Evolutionary conservation across 2,888 invertebrate genomes (phyloP), one percentile per base, ranked within the genome.

Genomic region (Tipula helvola): DNA sequence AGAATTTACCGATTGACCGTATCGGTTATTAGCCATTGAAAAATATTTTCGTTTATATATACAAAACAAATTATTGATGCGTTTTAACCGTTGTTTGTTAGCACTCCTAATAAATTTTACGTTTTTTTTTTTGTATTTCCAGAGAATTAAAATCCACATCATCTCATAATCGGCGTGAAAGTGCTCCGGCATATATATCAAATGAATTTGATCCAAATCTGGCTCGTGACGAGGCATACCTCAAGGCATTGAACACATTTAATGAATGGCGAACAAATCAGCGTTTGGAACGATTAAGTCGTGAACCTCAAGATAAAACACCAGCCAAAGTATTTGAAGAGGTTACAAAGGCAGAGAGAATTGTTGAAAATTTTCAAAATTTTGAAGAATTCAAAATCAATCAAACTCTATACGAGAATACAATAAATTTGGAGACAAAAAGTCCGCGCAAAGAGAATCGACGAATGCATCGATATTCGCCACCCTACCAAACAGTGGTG

Each of bases 251-350:
- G 36, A 87, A 88, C 16, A 89, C 89, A 87, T 89, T 89, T 36
- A 89, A 89, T 87, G 88, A 89, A 87, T 89, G 89, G 89, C 88
- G 89, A 7, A 87, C 87, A 16, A 87, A 87, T 12, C 88, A 89
- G 87, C 84, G 87, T 8, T 3, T 42, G 5, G 85, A 85, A 85
- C 87, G 86, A 36, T n/a, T 36, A 84, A 87, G 86, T 71, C 86
- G 84, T 36, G 85, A 86, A 3, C 13, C 86, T 8, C 36, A 18
- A 41, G 83, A 83, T 12, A 83, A 86, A 12, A 86, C 71, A 7
- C 39, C 85, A 18, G 18, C 85, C 18, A 2, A 85, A 18, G 28
- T 18, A 2, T 12, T 42, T 1, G 18, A 28, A 16, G 71, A 36
- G 52, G n/a, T 18, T 2, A 71, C 28, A 4, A 39, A 39, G 39